Evolutionary conservation across 2,113 vertebrate species (phyloP), one percentile per base, ranked within the genome.

Genomic region (Bos indicus): DNA sequence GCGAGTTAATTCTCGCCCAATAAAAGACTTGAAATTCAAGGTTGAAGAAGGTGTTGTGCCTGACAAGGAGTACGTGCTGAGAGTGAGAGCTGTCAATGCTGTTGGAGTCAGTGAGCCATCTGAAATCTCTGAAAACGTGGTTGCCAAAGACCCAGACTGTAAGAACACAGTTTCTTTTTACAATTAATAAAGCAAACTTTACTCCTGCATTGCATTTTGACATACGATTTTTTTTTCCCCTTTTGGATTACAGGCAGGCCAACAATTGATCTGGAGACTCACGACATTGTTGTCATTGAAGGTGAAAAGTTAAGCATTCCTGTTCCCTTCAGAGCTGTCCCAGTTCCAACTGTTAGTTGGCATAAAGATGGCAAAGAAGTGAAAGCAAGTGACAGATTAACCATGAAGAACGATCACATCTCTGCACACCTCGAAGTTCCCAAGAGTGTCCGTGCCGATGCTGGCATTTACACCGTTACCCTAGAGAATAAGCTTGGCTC

Each of bases 71-170:
- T 99, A 99, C 0, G 98, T 99, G 30, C 98, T 99, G 51, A 99
- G 99, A 98, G 99, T 99, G 92, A 99, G 99, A 97, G 99, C 99
- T 67, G 99, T 99, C 97, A 99, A 99, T 98, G 99, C 99, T 43
- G 92, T 99, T 71, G 99, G 99, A 52, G 99, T 99, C 67, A 99
- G 99, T 60, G 99, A 99, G 59, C 99, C 99, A 78, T 99, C 99
- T 43, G 99, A 99, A 64, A 98, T 99, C 97, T 99, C 99, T 1
- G 99, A 99, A 98, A 99, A 99, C 94, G 99, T 99, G 96, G 99
- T 99, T 97, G 99, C 99, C 97, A 99, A 99, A 97, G 99, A 99
- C 96, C 99, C 99, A 48, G 99, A 99, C 98, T 99, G 99, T 99
- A 99, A 99, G 99, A 96, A 98, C 62, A 51, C 91, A 19, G 33